Conservation (phyloP, 2,888 invertebrate species). For the Lepas anatifera region DNA sequence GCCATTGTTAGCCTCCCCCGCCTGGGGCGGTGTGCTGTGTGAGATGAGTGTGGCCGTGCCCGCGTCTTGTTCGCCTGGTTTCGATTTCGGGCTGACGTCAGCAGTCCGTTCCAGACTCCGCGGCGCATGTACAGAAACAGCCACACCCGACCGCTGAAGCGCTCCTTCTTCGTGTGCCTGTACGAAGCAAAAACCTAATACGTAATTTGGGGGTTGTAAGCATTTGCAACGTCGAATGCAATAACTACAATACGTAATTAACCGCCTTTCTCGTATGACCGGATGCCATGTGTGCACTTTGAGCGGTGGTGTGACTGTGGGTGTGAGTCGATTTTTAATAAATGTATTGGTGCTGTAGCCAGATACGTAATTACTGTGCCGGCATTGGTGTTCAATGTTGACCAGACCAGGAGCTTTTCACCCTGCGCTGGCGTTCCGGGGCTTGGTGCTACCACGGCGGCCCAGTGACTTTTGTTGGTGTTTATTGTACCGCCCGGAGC, state of each 20-base stretch:
- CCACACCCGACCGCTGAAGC: no score
- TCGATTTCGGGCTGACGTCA: no score
- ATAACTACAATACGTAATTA: neutral
- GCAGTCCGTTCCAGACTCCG: no score
- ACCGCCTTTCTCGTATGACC: neutral
- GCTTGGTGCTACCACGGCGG: neutral
- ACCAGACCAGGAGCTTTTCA: neutral
- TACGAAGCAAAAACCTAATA: neutral
- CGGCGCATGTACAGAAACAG: no score
- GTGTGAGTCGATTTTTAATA: no score
- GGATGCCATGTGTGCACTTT: neutral
- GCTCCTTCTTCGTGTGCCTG: no score
- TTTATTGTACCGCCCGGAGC: conserved; percentile 3
- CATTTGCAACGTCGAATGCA: neutral
- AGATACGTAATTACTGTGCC: neutral
- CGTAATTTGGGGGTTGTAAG: neutral
- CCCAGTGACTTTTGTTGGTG: neutral
- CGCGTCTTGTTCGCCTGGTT: no score
- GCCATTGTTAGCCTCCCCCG: no score
- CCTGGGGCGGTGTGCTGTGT: no score
- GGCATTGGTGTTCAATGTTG: neutral
- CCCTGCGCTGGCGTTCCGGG: neutral
- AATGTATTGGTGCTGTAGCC: neutral
- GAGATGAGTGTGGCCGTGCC: no score
- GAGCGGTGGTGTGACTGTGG: no score